Conservation (phyloP, 2,797 vertebrate genomes). For the Muscicapa comitata region DNA sequence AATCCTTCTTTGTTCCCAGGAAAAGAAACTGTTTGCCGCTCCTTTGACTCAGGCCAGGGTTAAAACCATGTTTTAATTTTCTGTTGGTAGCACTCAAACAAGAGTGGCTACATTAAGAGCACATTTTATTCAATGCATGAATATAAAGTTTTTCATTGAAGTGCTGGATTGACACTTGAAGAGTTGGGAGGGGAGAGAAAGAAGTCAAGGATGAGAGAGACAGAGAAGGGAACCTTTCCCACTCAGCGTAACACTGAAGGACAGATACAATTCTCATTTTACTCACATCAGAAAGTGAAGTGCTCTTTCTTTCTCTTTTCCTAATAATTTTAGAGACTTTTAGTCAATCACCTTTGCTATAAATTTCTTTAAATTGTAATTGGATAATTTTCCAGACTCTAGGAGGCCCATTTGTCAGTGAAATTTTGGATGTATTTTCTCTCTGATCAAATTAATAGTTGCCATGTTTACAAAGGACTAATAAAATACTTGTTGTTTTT, state of each 20-base stretch:
- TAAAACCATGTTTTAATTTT: not conserved
- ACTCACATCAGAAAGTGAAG: not conserved
- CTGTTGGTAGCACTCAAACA: not conserved
- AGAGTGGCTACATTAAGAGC: not conserved
- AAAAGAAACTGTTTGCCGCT: not conserved
- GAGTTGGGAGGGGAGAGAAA: fast-evolving
- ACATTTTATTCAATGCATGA: fast-evolving
- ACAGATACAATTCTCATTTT: not conserved
- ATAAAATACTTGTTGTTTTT: not conserved
- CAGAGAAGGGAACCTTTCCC: not conserved
- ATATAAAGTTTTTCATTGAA: not conserved
- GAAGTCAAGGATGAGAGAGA: not conserved
- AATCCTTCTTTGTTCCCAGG: not conserved
- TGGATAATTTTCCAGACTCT: not conserved
- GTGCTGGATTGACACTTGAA: not conserved
- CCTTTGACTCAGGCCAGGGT: not conserved
- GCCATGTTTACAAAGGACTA: not conserved
- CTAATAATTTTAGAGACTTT: not conserved
- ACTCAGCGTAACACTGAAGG: not conserved
- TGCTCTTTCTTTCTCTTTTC: not conserved
- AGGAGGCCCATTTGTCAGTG: not conserved
- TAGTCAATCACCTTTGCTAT: not conserved
- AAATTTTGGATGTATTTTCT: not conserved
- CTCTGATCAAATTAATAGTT: not conserved
- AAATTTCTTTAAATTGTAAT: not conserved